Base-by-base conservation (phyloP, 2,113 vertebrate genomes). In the Tretioscincus oriximinensis region DNA sequence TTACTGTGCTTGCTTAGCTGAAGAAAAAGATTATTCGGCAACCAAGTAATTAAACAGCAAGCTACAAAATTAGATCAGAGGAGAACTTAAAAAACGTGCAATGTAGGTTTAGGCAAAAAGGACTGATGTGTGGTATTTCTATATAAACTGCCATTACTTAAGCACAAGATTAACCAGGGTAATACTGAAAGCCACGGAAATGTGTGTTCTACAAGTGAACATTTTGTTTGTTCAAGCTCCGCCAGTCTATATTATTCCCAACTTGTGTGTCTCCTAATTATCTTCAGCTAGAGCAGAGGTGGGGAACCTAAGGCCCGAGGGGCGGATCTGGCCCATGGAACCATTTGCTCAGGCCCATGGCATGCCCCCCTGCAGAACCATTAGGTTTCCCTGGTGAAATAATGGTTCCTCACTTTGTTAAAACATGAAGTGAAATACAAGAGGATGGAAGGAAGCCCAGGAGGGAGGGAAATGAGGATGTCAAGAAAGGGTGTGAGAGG, bases 31-130 rank as follows among this genome's bases (percentile, higher is more conserved):
- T 82, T 82, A 85, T 90, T 75, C 49, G 79, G 54, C 78, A 88
- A 84, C 80, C 41, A 35, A 78, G 85, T 86, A 76, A 85, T 71
- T n/a, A 73, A 90, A 61, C 20, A 80, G 73, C 77, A 83, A 88
- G 80, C 58, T 80, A 84, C 88, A 76, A 76, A 49, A 88, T 81
- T 81, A 16, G 54, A 58, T 12, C 10, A 14, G 54, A 58, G 54
- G 14, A 58, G 54, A 41, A 41, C 35, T 41, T 87, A 88, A 81
- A 88, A 91, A 85, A 85, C 12, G 81, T 24, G 6, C 91, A 92
- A 92, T 90, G 90, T 82, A 89, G 22, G n/a, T 90, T 80, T 89
- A 81, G 82, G 84, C 88, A 94, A 91, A 76, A 85, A 91, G 91
- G 93, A 95, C 95, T 93, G 72, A 80, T 89, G 82, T 89, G 82